Base-by-base conservation (phyloP, 2,797 vertebrate genomes). In the Paratrypauchen microcephalus region DNA sequence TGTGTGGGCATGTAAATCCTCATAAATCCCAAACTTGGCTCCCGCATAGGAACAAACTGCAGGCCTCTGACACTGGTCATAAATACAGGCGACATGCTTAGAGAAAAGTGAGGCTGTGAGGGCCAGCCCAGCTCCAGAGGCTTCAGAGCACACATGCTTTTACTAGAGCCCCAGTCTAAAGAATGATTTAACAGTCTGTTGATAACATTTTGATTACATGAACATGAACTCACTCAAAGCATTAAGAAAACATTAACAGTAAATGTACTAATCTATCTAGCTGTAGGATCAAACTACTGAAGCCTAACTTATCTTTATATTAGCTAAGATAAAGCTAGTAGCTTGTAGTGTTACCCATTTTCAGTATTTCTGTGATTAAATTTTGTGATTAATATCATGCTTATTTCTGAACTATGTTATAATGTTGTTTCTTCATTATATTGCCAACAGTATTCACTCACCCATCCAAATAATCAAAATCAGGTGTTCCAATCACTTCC, bases 11-110 rank as follows among this genome's bases (percentile, higher is more conserved):
- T 65, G 47, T 50, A 65, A 65, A 65, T 50, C 63, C 45, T 65
- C 63, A 65, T 65, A 65, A 65, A 65, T 65, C 19, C 47, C 19
- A 65, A 50, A 30, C 63, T 65, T 65, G 61, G 61, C 61, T 64
- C 6, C 41, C 16, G 8, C 45, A 50, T 65, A 65, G 26, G 63
- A 65, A 50, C 63, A 52, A 50, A 65, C 63, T 65, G 24, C 47
- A 65, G 45, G 63, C 26, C 24, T n/a, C 24, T 52, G 18, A 50
- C 63, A 65, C 45, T 26, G n/a, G 63, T 30, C 63, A 52, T 65
- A 52, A 65, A 65, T 50, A 52, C 24, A 28, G 63, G 18, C 5
- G 45, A 65, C 26, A 65, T 65, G 45, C 16, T 30, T 24, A 28
- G 45, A 26, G 24, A 50, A 48, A 65, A 8, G 39, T 45, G 39